Percentiles rank a stretch among this genome's conserved stretches.
Evolutionary conservation across 2,797 vertebrate species (phyloP).

Genomic region (Furcifer pardalis): DNA sequence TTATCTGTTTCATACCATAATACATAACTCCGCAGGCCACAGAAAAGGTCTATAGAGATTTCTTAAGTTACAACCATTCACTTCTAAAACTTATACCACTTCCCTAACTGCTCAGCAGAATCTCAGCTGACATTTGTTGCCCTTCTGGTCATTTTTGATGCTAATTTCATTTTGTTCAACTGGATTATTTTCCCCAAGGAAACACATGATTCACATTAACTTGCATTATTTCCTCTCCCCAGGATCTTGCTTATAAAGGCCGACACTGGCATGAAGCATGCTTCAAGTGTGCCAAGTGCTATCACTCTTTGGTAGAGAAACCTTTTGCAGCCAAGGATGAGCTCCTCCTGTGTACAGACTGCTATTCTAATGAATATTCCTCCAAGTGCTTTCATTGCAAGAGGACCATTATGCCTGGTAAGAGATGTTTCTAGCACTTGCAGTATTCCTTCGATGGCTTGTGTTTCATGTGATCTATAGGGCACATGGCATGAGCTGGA

Average conservation of each 20-base stretch:
- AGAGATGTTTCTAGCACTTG: no score
- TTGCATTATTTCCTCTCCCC: conserved; percentile 49
- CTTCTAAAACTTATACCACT: no score
- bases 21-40: no score
- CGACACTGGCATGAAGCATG: conserved; percentile 94
- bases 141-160: neutral
- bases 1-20: no score
- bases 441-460: no score
- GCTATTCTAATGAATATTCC: conserved; percentile 90
- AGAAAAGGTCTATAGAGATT: neutral
- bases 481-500: no score
- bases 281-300: conserved; percentile 92
- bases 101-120: no score
- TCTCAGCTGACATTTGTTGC: no score
- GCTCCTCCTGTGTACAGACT: conserved; percentile 89
- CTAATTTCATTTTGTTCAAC: rapidly evolving
- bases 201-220: conserved; percentile 52
- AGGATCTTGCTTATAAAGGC: conserved; percentile 96
- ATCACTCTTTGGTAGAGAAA: conserved; percentile 90
- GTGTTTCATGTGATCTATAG: no score
- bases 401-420: conserved; percentile 95
- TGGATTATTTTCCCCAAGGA: neutral
- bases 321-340: conserved; percentile 95
- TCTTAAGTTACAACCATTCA: neutral
- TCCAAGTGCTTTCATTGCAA: conserved; percentile 94